Conservation (phyloP, 2,113 vertebrate species). For the Eptatretus burgeri region DNA sequence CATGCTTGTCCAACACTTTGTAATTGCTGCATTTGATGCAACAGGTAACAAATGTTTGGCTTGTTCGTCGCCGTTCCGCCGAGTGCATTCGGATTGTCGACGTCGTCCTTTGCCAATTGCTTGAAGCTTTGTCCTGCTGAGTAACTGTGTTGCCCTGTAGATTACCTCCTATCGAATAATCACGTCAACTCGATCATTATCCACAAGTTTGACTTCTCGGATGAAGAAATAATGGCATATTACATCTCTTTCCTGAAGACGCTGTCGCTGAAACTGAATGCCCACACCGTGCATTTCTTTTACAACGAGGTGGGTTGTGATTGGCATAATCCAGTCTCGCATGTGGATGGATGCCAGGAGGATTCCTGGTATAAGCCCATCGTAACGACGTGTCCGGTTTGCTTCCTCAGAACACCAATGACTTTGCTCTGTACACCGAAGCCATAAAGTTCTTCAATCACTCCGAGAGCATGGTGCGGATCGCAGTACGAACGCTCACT, state of each 20-base stretch:
- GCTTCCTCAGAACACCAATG: constrained; percentile 62
- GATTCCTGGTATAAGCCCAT: not conserved
- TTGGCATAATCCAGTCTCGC: not conserved
- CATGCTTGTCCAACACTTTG: too few relatives aligned
- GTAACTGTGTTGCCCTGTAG: constrained; percentile 17
- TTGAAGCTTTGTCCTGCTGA: not conserved
- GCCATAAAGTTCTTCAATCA: constrained; percentile 99
- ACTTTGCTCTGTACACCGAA: constrained; percentile 98
- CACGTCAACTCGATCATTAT: constrained; percentile 97
- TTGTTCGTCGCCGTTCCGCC: too few relatives aligned
- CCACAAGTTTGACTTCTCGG: constrained; percentile 96
- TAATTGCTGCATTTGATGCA: too few relatives aligned
- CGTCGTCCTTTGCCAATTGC: not conserved
- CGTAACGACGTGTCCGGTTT: not conserved
- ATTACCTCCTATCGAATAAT: constrained; percentile 89
- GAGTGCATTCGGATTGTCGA: too few relatives aligned
- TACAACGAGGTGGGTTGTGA: constrained; percentile 58
- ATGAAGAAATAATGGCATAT: constrained; percentile 97
- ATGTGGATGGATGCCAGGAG: not conserved
- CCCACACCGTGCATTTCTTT: constrained; percentile 93
- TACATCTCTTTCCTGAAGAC: constrained; percentile 97
- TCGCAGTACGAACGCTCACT: constrained; percentile 89
- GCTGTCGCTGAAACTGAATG: constrained; percentile 83
- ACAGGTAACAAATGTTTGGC: too few relatives aligned
- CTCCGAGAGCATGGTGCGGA: constrained; percentile 95